A percentile compares a stretch with the other conserved stretches of the same genome.
Evolutionary conservation across 2,888 invertebrate genomes (phyloP).

Genomic region (Ectemnius continuus): DNA sequence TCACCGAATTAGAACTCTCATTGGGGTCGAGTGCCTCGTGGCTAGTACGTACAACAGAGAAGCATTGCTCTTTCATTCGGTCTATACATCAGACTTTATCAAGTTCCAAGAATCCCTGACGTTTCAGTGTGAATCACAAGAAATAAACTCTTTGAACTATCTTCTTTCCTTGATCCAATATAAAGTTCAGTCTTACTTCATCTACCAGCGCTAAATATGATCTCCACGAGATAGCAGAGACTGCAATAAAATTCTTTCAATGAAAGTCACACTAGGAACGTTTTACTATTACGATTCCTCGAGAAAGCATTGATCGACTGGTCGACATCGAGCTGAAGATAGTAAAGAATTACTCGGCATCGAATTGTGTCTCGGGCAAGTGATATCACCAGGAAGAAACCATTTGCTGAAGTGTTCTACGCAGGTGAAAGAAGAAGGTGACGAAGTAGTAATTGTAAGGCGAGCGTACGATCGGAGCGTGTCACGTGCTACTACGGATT

Average conservation of each 20-base stretch:
- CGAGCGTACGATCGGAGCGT: constrained; percentile 11
- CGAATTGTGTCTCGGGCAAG: constrained; percentile 41
- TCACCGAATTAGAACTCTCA: constrained; percentile 9
- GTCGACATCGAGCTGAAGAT: constrained; percentile 24
- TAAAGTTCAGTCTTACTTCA: background rate
- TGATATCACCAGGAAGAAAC: constrained; percentile 21
- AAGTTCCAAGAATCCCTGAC: no score
- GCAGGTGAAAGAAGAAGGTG: constrained; percentile 10
- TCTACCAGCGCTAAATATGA: constrained; percentile 20
- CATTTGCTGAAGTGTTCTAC: background rate
- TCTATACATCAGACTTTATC: background rate
- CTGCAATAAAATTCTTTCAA: constrained; percentile 14
- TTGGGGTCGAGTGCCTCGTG: background rate
- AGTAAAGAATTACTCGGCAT: constrained; percentile 5
- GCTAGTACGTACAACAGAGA: background rate
- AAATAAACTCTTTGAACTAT: background rate
- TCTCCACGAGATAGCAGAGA: constrained; percentile 14
- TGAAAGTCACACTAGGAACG: constrained; percentile 3
- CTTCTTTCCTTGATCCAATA: no score
- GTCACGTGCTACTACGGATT: constrained; percentile 4
- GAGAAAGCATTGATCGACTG: background rate
- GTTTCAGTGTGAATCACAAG: background rate
- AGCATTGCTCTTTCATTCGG: background rate
- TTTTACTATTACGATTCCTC: constrained; percentile 23
- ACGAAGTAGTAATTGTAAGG: background rate